Evolutionary conservation across 2,113 vertebrate genomes (phyloP).

Genomic region (Mesoclemmys tuberculata): DNA sequence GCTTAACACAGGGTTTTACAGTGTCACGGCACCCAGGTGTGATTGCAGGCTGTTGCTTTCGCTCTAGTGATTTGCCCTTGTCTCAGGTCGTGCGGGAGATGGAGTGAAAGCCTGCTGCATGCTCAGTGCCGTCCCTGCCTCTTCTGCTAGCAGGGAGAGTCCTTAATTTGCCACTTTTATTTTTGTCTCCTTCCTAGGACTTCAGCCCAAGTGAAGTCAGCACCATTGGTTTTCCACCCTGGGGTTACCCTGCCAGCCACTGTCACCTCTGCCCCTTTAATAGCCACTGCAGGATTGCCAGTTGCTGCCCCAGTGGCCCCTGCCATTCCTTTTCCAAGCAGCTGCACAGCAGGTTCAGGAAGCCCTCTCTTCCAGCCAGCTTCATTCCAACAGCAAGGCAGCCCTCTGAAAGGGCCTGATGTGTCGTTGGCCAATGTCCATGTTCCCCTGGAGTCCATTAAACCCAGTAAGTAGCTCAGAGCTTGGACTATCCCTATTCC

Average conservation of each 20-base stretch:
- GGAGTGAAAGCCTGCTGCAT: not conserved
- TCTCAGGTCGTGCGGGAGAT: not conserved
- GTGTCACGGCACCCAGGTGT: not conserved
- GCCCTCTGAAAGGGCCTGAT: slow-evolving; percentile 80
- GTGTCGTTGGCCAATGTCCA: slow-evolving; percentile 87
- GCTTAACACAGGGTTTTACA: rapidly evolving
- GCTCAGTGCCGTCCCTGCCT: not conserved
- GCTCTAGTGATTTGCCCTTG: not conserved
- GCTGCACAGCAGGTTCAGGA: slow-evolving; percentile 69
- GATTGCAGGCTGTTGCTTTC: not conserved
- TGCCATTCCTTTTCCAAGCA: slow-evolving; percentile 62
- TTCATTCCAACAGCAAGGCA: slow-evolving; percentile 80
- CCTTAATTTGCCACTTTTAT: not conserved
- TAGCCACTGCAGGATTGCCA: slow-evolving; percentile 43
- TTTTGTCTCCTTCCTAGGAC: slow-evolving; percentile 69
- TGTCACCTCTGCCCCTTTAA: slow-evolving; percentile 26
- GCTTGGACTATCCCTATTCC: too few species aligned
- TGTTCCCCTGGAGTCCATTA: slow-evolving; percentile 91
- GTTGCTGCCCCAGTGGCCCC: slow-evolving; percentile 49
- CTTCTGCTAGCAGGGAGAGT: not conserved
- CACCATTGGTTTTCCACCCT: slow-evolving; percentile 55
- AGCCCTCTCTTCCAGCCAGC: slow-evolving; percentile 83
- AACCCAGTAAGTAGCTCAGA: slow-evolving; percentile 87
- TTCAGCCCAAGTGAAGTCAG: slow-evolving; percentile 45
- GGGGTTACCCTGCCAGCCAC: slow-evolving; percentile 55